These are phyloP conservation scores for Thecophora atra DNA, from an alignment of 2,888 invertebrate genomes.

Conservation along the genomic window DNA sequence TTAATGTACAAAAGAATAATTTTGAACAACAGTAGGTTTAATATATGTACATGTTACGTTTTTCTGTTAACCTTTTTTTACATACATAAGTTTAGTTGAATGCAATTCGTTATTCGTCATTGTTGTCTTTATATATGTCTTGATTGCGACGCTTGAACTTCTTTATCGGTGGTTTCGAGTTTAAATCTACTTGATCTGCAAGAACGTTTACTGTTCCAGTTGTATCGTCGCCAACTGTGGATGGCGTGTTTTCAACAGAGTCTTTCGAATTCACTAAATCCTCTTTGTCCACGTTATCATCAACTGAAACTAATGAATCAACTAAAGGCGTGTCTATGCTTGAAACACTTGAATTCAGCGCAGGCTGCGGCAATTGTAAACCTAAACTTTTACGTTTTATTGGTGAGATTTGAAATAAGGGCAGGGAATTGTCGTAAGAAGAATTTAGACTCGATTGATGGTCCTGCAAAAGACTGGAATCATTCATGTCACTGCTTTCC, in stretches of 20 bases:
- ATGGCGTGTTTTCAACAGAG: not conserved
- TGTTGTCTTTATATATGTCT: conserved; percentile 56
- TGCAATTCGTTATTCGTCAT: conserved; percentile 31
- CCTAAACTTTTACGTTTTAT: conserved; percentile 55
- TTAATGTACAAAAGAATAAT: too few relatives aligned
- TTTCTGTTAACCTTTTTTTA: too few relatives aligned
- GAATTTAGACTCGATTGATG: conserved; percentile 45
- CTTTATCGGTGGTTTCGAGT: conserved; percentile 53
- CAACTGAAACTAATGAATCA: not conserved
- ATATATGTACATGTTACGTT: too few relatives aligned
- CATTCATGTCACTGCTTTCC: conserved; percentile 47
- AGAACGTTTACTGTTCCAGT: not conserved
- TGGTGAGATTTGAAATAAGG: conserved; percentile 44
- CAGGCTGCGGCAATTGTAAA: conserved; percentile 56
- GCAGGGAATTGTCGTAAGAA: conserved; percentile 33
- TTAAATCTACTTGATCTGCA: not conserved
- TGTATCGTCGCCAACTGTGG: not conserved
- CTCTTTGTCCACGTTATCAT: not conserved
- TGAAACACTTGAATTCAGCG: not conserved
- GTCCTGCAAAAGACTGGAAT: conserved; percentile 37
- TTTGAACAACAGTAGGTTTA: too few relatives aligned
- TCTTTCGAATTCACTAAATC: not conserved
- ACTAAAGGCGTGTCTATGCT: not conserved
- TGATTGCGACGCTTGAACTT: conserved; percentile 65
- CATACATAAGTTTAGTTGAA: too few relatives aligned